Conservation (phyloP, 2,888 invertebrate genomes). For the Brachypalpus laphriformis region DNA sequence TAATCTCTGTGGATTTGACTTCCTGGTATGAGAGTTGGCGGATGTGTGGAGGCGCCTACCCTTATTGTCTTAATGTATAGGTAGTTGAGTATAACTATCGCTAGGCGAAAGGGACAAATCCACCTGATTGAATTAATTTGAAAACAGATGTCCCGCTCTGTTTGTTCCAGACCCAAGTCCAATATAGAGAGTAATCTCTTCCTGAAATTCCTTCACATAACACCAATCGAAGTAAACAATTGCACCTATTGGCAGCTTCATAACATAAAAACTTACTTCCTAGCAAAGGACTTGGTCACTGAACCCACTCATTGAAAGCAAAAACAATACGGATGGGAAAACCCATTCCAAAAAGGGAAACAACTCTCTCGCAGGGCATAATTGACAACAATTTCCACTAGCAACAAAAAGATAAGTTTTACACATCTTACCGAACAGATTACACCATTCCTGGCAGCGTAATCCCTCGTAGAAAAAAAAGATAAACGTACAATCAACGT, state of each 20-base stretch:
- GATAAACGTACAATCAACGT: constrained; percentile 44
- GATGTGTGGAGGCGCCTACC: too few species aligned
- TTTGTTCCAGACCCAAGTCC: too few species aligned
- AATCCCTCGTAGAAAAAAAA: constrained; percentile 15
- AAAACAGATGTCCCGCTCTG: too few species aligned
- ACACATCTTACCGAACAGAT: constrained; percentile 14
- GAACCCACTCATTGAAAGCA: constrained; percentile 14
- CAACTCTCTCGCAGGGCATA: constrained; percentile 38
- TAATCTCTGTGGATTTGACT: too few species aligned
- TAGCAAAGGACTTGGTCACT: constrained; percentile 15
- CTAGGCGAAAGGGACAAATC: too few species aligned
- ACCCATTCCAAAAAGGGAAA: constrained; percentile 29
- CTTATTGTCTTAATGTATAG: too few species aligned
- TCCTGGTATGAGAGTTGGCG: too few species aligned
- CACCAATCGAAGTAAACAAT: background rate
- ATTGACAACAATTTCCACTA: constrained; percentile 31
- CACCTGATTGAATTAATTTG: too few species aligned
- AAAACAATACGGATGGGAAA: background rate
- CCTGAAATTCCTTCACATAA: background rate
- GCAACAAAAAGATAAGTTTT: constrained; percentile 13
- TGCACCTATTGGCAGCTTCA: background rate
- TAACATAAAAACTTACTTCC: background rate
- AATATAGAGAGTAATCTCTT: too few species aligned
- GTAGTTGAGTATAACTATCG: too few species aligned
- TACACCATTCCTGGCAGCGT: constrained; percentile 31